These are phyloP conservation scores for Emydocephalus ijimae DNA, from an alignment of 2,113 vertebrate genomes.

Conservation along the genomic window DNA sequence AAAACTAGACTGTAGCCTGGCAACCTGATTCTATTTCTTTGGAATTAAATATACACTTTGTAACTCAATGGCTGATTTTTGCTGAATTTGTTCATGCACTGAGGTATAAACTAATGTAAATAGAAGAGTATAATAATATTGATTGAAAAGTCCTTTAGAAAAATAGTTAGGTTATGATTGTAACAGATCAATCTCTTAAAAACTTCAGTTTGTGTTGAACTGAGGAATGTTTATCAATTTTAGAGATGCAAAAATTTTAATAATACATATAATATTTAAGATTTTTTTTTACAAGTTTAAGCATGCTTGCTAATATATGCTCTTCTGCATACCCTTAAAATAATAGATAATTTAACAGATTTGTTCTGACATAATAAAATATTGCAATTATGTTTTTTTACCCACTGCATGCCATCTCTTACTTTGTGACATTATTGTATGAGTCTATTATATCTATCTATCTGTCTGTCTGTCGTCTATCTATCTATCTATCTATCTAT, in stretches of 20 bases:
- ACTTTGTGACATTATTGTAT: not conserved
- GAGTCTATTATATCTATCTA: not conserved
- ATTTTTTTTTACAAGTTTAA: not conserved
- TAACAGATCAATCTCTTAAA: conserved; percentile 22
- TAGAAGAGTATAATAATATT: conserved; percentile 24
- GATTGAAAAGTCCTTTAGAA: not conserved
- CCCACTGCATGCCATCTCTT: not conserved
- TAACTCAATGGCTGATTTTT: not conserved
- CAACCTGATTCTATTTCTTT: not conserved
- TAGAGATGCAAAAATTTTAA: not conserved
- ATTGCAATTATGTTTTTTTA: not conserved
- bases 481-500: not conserved
- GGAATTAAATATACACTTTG: not conserved
- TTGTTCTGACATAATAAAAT: not conserved
- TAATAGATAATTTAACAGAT: not conserved
- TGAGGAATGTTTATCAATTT: not conserved
- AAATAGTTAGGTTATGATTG: conserved; percentile 19
- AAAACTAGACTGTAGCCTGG: not conserved
- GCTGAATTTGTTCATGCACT: not conserved
- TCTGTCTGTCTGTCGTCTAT: too few species aligned
- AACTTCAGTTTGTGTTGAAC: not conserved
- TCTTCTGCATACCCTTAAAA: not conserved
- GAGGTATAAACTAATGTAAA: not conserved
- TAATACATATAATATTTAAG: not conserved
- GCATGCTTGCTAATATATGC: not conserved